phyloP scores from a whole-genome alignment of 2,113 vertebrate species.

The Epinephelus lanceolatus region DNA sequence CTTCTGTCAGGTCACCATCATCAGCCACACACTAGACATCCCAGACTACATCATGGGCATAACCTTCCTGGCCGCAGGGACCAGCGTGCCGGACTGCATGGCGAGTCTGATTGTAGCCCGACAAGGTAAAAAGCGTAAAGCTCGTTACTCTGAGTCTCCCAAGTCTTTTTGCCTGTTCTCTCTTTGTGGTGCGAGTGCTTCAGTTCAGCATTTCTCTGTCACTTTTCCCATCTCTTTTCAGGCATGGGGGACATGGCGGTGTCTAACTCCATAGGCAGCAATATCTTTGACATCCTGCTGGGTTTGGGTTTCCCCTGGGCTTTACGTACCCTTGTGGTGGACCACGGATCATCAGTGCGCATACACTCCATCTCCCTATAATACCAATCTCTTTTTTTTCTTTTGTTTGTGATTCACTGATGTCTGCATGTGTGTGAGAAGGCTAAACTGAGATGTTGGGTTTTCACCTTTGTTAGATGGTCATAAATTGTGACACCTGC shows the following conservation, averaged over 20 bases:
- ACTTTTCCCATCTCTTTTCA: constrained; percentile 48
- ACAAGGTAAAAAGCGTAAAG: constrained; percentile 76
- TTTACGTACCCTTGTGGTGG: constrained; percentile 85
- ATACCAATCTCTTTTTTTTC: background rate
- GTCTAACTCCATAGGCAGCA: constrained; percentile 88
- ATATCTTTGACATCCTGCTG: constrained; percentile 88
- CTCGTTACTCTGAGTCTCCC: background rate
- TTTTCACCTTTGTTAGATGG: background rate
- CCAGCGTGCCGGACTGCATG: constrained; percentile 89
- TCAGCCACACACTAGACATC: constrained; percentile 86
- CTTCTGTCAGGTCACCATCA: constrained; percentile 84
- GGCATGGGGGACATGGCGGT: constrained; percentile 89
- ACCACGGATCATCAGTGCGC: constrained; percentile 82
- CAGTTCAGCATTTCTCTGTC: constrained; percentile 5
- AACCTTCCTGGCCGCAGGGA: constrained; percentile 87
- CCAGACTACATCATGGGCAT: constrained; percentile 90
- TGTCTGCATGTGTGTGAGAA: background rate
- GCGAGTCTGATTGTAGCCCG: constrained; percentile 87
- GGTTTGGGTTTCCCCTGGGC: constrained; percentile 88
- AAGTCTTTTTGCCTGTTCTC: background rate
- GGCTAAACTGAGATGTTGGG: background rate
- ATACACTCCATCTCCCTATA: background rate
- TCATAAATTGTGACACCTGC: constrained; percentile 7
- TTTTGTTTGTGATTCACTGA: background rate
- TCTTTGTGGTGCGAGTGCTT: constrained; percentile 11